Evolutionary conservation across 1,140 invertebrate species (phyloP).

Genomic region (Bombus impatiens): DNA sequence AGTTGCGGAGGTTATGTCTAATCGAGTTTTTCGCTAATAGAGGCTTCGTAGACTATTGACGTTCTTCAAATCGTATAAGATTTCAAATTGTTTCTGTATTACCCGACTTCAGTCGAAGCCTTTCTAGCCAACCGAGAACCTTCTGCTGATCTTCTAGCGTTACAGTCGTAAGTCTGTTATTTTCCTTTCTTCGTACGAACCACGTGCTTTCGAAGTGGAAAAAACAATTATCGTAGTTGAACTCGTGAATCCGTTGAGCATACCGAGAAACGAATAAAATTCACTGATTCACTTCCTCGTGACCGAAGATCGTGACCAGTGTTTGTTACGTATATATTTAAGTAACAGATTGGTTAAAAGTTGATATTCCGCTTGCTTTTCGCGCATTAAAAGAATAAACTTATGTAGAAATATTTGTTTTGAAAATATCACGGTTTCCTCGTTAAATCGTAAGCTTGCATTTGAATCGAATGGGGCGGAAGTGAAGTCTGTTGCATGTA

Average conservation of each 20-base stretch:
- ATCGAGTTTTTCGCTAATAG: too few species aligned
- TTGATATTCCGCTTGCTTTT: not conserved
- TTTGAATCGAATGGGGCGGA: not conserved
- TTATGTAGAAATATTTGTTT: not conserved
- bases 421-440: not conserved
- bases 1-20: too few species aligned
- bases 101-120: too few species aligned
- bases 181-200: not conserved
- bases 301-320: constrained; percentile 17
- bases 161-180: not conserved
- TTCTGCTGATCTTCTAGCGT: not conserved
- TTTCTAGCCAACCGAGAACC: too few species aligned
- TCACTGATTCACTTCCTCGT: constrained; percentile 35
- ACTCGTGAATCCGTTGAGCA: constrained; percentile 12
- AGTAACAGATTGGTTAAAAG: constrained; percentile 2
- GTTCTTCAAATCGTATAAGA: too few species aligned
- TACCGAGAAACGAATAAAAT: constrained; percentile 6
- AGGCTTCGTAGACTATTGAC: too few species aligned
- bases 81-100: too few species aligned
- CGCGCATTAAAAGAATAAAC: not conserved
- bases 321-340: constrained; percentile 25
- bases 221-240: constrained; percentile 24
- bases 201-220: not conserved
- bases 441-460: not conserved
- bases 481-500: not conserved